These are phyloP conservation scores for Umimayanthus chanpuru DNA, from an alignment of 92 coral and sea anemone genomes.

Conservation along the genomic window DNA sequence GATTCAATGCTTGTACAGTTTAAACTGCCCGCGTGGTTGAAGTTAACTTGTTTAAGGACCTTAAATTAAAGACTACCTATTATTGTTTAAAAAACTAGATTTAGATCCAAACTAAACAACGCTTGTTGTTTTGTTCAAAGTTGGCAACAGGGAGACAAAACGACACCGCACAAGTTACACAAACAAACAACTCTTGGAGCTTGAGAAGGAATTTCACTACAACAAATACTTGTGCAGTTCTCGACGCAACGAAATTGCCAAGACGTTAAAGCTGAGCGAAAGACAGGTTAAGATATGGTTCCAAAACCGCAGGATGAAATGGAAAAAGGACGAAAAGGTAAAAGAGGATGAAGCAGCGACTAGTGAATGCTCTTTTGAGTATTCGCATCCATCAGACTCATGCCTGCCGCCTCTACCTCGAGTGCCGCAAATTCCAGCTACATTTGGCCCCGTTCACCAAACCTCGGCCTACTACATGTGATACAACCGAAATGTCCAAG, in stretches of 20 bases:
- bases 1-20: neutral
- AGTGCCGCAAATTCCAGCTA: constrained; percentile 37
- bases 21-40: neutral
- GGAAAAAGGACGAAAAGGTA: constrained; percentile 93
- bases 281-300: constrained; percentile 98
- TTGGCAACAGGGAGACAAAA: constrained; percentile 51
- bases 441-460: constrained; percentile 26
- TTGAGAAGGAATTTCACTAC: constrained; percentile 96
- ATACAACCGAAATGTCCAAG: neutral
- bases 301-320: constrained; percentile 96
- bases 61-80: neutral
- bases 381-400: constrained; percentile 43
- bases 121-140: constrained; percentile 18
- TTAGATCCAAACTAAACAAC: neutral
- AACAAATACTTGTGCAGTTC: constrained; percentile 92
- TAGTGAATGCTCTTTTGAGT: constrained; percentile 45
- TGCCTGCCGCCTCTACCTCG: constrained; percentile 43
- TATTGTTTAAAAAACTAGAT: neutral
- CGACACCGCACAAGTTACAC: constrained; percentile 95
- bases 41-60: neutral
- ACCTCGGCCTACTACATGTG: constrained; percentile 36
- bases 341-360: constrained; percentile 64
- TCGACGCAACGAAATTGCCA: constrained; percentile 90
- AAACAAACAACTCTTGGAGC: constrained; percentile 89
- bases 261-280: constrained; percentile 83